Evolutionary conservation across 2,888 invertebrate genomes (phyloP).

Genomic region (Hemaris fuciformis): DNA sequence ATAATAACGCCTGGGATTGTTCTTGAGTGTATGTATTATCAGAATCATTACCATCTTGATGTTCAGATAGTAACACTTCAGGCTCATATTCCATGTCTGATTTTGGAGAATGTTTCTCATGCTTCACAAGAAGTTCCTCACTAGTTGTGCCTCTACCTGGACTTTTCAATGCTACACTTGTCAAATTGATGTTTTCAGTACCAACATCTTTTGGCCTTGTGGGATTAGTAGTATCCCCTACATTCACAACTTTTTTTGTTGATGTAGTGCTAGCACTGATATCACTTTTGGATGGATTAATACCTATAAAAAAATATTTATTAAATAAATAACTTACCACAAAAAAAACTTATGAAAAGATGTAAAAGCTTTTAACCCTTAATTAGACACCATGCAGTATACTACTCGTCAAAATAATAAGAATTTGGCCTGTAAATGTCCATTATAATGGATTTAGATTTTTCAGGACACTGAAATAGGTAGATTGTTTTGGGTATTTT

Average conservation of each 20-base stretch:
- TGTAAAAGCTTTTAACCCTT: too few species aligned
- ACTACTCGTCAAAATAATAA: too few species aligned
- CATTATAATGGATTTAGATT: too few species aligned
- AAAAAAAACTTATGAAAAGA: neutral
- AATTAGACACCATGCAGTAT: too few species aligned
- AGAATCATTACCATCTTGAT: conserved; percentile 63
- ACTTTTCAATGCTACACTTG: conserved; percentile 54
- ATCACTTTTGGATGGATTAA: conserved; percentile 74
- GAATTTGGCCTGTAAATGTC: too few species aligned
- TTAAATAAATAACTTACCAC: too few species aligned
- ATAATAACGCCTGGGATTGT: conserved; percentile 64
- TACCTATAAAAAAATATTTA: too few species aligned
- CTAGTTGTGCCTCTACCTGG: conserved; percentile 51
- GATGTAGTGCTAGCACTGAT: conserved; percentile 52
- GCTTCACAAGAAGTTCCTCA: conserved; percentile 64
- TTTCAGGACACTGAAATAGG: too few species aligned
- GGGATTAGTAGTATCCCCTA: conserved; percentile 50
- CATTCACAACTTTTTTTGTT: conserved; percentile 59
- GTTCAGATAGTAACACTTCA: conserved; percentile 72
- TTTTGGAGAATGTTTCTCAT: conserved; percentile 72
- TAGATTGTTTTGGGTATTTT: too few species aligned
- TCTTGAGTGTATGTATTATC: conserved; percentile 61
- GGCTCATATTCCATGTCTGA: conserved; percentile 75
- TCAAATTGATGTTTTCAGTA: conserved; percentile 33
- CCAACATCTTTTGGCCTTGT: conserved; percentile 57